Conservation (phyloP, 2,113 vertebrate species). For the Rhodinocichla rosea region DNA sequence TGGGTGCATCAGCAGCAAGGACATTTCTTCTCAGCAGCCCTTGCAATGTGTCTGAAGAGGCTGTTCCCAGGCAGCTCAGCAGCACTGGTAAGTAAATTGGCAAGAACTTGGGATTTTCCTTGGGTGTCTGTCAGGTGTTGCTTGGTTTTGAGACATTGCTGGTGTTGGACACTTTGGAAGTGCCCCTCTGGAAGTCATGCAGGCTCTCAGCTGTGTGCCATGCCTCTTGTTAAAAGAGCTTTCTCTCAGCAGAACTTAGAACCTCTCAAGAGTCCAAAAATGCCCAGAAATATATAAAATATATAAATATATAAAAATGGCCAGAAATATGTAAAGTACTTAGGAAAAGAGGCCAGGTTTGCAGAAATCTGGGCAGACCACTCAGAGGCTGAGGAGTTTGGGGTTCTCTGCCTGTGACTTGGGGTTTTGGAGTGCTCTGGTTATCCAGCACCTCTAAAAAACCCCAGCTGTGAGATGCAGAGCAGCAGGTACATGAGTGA, state of each 20-base stretch:
- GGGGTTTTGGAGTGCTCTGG: background rate
- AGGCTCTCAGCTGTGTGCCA: background rate
- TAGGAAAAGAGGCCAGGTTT: background rate
- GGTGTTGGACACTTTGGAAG: background rate
- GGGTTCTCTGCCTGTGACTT: background rate
- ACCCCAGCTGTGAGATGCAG: background rate
- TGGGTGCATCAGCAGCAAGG: background rate
- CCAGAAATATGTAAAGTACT: background rate
- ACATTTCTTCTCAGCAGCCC: background rate
- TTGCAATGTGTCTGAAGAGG: background rate
- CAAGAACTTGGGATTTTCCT: background rate
- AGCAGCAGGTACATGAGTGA: background rate
- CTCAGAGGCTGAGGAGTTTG: background rate
- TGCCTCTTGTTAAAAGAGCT: background rate
- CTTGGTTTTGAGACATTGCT: background rate
- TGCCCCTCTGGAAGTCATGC: background rate
- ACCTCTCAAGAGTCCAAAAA: background rate
- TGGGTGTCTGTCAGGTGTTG: rapidly evolving
- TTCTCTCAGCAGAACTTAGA: background rate
- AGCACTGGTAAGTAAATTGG: background rate
- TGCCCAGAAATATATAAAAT: background rate
- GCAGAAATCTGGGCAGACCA: background rate
- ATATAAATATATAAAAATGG: background rate
- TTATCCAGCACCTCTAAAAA: background rate
- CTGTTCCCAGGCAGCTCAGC: background rate